A percentile compares a stretch with the other conserved stretches of the same genome.
Evolutionary conservation across 2,888 invertebrate genomes (phyloP).

Genomic region (Xylocampa areola): DNA sequence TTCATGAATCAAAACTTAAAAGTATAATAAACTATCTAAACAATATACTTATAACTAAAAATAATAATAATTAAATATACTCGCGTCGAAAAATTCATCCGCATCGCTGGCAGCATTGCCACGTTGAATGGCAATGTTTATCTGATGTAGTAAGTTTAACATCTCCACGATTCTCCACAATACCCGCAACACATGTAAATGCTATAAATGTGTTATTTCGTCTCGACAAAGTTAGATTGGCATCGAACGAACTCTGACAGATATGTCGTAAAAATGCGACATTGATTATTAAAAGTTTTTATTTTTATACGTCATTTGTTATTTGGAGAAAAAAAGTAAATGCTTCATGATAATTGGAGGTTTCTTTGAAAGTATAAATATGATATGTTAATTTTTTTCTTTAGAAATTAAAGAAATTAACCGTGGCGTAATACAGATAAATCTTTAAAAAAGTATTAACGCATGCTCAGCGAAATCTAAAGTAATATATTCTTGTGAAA

Average conservation of each 20-base stretch:
- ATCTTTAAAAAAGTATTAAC: too few relatives aligned
- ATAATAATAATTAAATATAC: too few relatives aligned
- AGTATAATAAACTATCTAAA: too few relatives aligned
- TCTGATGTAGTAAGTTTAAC: slow-evolving; percentile 1
- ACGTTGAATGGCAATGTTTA: too few relatives aligned
- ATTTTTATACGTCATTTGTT: slow-evolving; percentile 47
- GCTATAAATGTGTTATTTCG: slow-evolving; percentile 74
- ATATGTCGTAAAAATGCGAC: slow-evolving; percentile 78
- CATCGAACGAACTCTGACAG: slow-evolving; percentile 79
- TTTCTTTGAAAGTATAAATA: slow-evolving; percentile 14
- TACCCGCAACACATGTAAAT: slow-evolving; percentile 67
- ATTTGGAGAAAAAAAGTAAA: slow-evolving; percentile 38
- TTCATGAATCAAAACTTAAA: too few relatives aligned
- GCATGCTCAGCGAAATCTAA: too few relatives aligned
- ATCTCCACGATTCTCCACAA: slow-evolving; percentile 10
- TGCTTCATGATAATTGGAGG: slow-evolving; percentile 43
- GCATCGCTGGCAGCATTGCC: too few relatives aligned
- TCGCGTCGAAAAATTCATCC: too few relatives aligned
- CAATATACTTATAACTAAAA: too few relatives aligned
- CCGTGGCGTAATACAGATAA: too few relatives aligned
- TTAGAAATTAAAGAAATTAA: slow-evolving; percentile 8
- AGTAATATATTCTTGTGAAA: too few relatives aligned
- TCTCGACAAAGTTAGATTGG: slow-evolving; percentile 85
- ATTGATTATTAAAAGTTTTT: slow-evolving; percentile 58
- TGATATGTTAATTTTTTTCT: not conserved